Conservation (phyloP, 2,113 vertebrate species). For the Channa argus region DNA sequence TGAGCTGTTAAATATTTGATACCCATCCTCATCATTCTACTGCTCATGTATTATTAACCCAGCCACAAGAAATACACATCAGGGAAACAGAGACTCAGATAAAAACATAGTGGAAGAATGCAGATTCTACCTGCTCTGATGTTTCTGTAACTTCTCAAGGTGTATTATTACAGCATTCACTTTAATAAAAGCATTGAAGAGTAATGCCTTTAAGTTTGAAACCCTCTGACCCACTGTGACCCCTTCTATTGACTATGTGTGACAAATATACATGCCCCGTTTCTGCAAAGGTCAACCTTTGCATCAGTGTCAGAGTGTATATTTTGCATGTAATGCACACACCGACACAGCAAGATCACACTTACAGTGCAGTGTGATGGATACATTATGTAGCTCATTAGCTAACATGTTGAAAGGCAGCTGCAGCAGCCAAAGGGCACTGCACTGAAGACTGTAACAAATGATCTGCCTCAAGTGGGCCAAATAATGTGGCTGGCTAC, state of each 20-base stretch:
- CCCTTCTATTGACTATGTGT: slow-evolving; percentile 17
- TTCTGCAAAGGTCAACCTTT: slow-evolving; percentile 72
- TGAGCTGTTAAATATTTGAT: slow-evolving; percentile 78
- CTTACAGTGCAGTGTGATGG: slow-evolving; percentile 29
- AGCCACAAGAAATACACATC: slow-evolving; percentile 62
- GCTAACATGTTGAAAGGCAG: slow-evolving; percentile 52
- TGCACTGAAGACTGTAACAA: slow-evolving; percentile 46
- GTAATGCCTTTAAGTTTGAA: slow-evolving; percentile 20
- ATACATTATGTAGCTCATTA: slow-evolving; percentile 54
- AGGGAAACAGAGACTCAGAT: slow-evolving; percentile 52
- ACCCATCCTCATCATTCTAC: slow-evolving; percentile 66
- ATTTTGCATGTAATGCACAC: slow-evolving; percentile 24
- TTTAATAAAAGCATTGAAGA: slow-evolving; percentile 11
- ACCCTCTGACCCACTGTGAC: slow-evolving; percentile 16
- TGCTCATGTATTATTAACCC: slow-evolving; percentile 74
- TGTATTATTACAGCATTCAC: slow-evolving; percentile 3
- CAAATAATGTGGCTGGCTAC: slow-evolving; percentile 43
- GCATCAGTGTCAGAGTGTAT: slow-evolving; percentile 65
- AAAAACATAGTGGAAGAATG: slow-evolving; percentile 24
- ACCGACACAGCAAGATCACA: slow-evolving; percentile 16
- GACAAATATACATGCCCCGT: slow-evolving; percentile 52
- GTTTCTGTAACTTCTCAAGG: not conserved
- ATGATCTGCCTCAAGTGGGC: slow-evolving; percentile 53
- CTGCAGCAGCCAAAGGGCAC: slow-evolving; percentile 61
- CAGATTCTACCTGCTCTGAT: slow-evolving; percentile 27